Base-by-base conservation (phyloP, 1,140 invertebrate species). In the Micrasema longulum region DNA sequence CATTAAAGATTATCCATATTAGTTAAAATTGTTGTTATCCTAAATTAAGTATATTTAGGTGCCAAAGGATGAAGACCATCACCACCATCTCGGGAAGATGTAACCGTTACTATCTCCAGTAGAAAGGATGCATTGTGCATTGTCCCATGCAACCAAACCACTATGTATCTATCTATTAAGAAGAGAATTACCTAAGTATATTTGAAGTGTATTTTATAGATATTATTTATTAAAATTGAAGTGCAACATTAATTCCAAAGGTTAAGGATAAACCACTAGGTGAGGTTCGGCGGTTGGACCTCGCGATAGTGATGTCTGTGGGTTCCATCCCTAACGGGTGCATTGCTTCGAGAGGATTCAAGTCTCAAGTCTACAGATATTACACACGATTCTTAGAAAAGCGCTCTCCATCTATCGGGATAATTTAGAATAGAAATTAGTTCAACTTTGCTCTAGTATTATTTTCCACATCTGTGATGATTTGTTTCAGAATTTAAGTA, bases 181-280 rank as follows among this genome's bases (percentile, higher is more conserved):
- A 31, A 64, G 60, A 64, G 43, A 64, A 64, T 64, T 64, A 64
- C 41, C 60, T 64, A 64, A 55, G 35, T 68, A 43, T 57, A 57
- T 68, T 43, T 68, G 66, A 68, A 18, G 36, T 68, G 65, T 68
- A 68, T 66, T 26, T 12, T 66, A 66, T 52, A 36, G 60, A 66
- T 66, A 66, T 35, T 52, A 45, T 68, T 41, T 22, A 67, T 55
- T 68, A 68, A 22, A 45, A 20, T 68, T 45, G 31, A 53, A 31
- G 66, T 68, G 66, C 66, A 55, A 68, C 36, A 68, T 68, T 53
- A 50, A 65, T 36, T 31, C 50, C 50, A 57, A 57, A 35, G 18
- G 35, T 41, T 41, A 60, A 41, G 14, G 31, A 31, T 36, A 47
- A 64, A 64, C 23, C 60, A 31, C 60, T 64, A 64, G 22, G 43